These are phyloP conservation scores for Oostethus manadensis DNA, from an alignment of 2,113 vertebrate species.

Conservation along the genomic window DNA sequence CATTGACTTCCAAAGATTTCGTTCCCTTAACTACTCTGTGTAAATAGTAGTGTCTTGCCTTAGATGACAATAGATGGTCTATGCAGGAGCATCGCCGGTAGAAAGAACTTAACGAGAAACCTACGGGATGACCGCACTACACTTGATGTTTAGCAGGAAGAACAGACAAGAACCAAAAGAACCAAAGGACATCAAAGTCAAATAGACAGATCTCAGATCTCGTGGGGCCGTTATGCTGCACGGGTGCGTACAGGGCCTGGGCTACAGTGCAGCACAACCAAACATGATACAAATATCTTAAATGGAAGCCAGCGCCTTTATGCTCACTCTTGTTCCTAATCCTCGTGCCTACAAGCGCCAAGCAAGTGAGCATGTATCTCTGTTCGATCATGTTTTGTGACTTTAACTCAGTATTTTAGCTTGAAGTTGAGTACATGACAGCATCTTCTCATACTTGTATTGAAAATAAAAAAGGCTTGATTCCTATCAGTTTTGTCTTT, in stretches of 20 bases:
- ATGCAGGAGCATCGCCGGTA: conserved; percentile 3
- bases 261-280: conserved; percentile 30
- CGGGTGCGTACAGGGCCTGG: conserved; percentile 50
- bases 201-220: conserved; percentile 53
- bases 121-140: conserved; percentile 9
- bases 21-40: too few species aligned
- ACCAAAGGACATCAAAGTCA: conserved; percentile 72
- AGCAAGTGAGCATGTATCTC: background rate
- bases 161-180: conserved; percentile 61
- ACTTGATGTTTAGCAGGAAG: conserved; percentile 32
- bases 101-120: conserved; percentile 16
- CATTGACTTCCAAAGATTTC: too few species aligned
- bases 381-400: conserved; percentile 9
- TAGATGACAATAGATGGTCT: too few species aligned
- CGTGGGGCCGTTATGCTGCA: conserved; percentile 52
- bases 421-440: conserved; percentile 43
- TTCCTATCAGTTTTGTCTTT: too few species aligned
- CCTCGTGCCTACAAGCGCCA: conserved; percentile 7
- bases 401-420: conserved; percentile 45
- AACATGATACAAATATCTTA: conserved; percentile 21
- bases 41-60: too few species aligned
- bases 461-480: too few species aligned
- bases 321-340: background rate
- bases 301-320: background rate
- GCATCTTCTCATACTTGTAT: too few species aligned